Base-by-base conservation (phyloP, 2,797 vertebrate species). In the Coilia nasus region DNA sequence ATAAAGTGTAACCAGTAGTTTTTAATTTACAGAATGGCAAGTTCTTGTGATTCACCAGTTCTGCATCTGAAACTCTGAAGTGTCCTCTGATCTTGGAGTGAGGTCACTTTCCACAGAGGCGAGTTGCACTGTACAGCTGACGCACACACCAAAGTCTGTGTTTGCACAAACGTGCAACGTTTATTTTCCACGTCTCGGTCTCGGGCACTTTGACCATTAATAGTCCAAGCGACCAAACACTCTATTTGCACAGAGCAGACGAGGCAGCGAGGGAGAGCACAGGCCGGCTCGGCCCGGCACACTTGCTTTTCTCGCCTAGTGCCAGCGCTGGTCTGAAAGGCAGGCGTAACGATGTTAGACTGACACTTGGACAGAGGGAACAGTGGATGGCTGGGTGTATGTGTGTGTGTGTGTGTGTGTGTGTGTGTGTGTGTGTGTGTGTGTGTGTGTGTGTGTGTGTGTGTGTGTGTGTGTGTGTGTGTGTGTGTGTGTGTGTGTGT, bases 31-130 rank as follows among this genome's bases (percentile, higher is more conserved):
- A 78, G 4, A 25, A 1, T 31, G 31, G 19, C 71, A 44, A 6
- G 35, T 19, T 19, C 4, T 35, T 21, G 31, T 78, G 71, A 78
- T 41, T 78, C 71, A 78, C 0, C 35, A 44, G 17, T 31, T 41
- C 35, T 78, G 71, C 67, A 17, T 71, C 28, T 31, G 31, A 71
- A 60, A 17, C 28, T 15, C 67, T 35, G 67, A 31, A 71, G 67
- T 31, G 28, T 71, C 28, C 67, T 35, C 12, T 31, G 28, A 54
- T 54, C 2, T 54, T 54, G n/a, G 62, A 28, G 25, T 14, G 1
- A 31, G 67, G 67, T 71, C 25, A 71, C 67, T 71, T 71, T 71
- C 67, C 71, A 78, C 19, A 31, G 35, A 78, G 71, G 71, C 71
- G 71, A 35, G 71, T 14, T 19, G 71, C 31, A 7, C 19, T 15